phyloP scores from a whole-genome alignment of 2,888 invertebrate genomes.

The Drosophila ustulata region DNA sequence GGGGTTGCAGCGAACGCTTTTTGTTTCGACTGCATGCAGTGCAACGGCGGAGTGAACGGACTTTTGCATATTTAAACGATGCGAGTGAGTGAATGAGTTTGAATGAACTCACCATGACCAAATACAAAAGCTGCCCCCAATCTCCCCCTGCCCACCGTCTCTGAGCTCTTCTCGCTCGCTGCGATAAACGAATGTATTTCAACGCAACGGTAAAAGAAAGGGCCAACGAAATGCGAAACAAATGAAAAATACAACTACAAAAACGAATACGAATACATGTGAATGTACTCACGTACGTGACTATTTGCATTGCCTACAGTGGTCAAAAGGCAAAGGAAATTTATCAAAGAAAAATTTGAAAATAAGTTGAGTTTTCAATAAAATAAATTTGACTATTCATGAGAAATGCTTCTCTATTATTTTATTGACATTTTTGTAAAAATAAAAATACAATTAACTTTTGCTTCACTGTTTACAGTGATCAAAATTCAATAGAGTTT shows the following conservation, averaged over 20 bases:
- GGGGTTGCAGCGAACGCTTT: slow-evolving; percentile 23
- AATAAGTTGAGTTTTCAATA: too few species aligned
- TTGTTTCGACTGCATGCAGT: slow-evolving; percentile 63
- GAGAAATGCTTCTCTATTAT: too few species aligned
- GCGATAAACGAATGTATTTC: slow-evolving; percentile 66
- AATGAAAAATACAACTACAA: slow-evolving; percentile 51
- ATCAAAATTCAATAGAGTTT: too few species aligned
- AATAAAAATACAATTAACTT: too few species aligned
- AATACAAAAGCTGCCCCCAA: slow-evolving; percentile 42
- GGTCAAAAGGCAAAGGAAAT: neutral
- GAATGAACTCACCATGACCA: slow-evolving; percentile 79
- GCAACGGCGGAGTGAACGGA: slow-evolving; percentile 55
- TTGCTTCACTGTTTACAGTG: too few species aligned
- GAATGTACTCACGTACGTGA: slow-evolving; percentile 25
- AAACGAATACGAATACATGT: slow-evolving; percentile 38
- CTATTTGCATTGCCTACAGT: slow-evolving; percentile 44
- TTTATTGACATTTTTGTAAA: too few species aligned
- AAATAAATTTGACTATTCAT: too few species aligned
- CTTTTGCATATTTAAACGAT: slow-evolving; percentile 79
- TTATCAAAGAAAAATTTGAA: too few species aligned
- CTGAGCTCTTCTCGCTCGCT: slow-evolving; percentile 9
- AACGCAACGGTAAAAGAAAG: slow-evolving; percentile 53
- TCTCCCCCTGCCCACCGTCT: neutral
- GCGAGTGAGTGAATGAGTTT: slow-evolving; percentile 79
- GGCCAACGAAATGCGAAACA: slow-evolving; percentile 49